Conservation (phyloP, 2,888 invertebrate genomes). For the Gandaritis pyraliata region DNA sequence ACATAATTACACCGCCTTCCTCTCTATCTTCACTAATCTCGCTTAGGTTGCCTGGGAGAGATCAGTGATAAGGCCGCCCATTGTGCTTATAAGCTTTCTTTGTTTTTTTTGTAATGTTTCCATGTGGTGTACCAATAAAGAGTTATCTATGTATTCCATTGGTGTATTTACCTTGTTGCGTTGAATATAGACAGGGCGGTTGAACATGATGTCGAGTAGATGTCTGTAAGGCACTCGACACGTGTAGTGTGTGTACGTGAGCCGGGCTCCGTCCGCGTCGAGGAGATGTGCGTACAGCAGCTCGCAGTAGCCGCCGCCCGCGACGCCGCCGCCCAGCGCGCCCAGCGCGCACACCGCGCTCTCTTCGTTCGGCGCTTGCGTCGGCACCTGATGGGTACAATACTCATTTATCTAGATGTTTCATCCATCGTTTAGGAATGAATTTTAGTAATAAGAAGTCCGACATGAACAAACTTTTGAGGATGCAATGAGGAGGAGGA, state of each 20-base stretch:
- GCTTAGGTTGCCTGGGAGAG: too few relatives aligned
- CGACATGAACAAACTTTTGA: constrained; percentile 79
- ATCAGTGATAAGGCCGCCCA: too few relatives aligned
- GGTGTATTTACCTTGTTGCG: constrained; percentile 90
- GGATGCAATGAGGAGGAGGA: too few relatives aligned
- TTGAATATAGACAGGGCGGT: constrained; percentile 91
- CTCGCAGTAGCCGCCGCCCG: constrained; percentile 86
- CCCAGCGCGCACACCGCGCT: constrained; percentile 53
- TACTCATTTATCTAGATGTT: constrained; percentile 49
- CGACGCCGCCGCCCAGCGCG: constrained; percentile 40
- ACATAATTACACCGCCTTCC: too few relatives aligned
- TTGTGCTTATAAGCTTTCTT: too few relatives aligned
- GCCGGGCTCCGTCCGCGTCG: constrained; percentile 90
- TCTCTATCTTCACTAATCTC: too few relatives aligned
- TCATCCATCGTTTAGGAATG: constrained; percentile 78
- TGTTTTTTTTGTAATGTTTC: too few relatives aligned
- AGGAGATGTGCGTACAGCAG: constrained; percentile 92
- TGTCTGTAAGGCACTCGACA: constrained; percentile 89
- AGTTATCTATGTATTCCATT: constrained; percentile 90
- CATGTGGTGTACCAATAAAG: too few relatives aligned
- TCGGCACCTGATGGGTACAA: constrained; percentile 84
- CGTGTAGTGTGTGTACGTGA: constrained; percentile 92
- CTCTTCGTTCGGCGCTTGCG: constrained; percentile 86
- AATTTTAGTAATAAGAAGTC: constrained; percentile 76
- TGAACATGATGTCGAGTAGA: constrained; percentile 91